Conservation (phyloP, 2,113 vertebrate genomes). For the Gallinago paraguaiae region DNA sequence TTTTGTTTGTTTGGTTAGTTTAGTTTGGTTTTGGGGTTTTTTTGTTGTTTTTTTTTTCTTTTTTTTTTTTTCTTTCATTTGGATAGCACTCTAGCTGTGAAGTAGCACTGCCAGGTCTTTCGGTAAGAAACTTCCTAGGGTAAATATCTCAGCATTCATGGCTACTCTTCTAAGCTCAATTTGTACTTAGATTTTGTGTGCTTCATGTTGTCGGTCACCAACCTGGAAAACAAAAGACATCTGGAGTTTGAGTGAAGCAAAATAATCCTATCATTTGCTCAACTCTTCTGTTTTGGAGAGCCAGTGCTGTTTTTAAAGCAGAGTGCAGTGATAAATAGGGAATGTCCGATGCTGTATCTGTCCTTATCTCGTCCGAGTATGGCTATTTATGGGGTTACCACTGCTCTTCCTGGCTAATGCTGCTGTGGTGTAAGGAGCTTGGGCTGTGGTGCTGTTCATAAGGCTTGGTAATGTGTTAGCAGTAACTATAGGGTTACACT, state of each 20-base stretch:
- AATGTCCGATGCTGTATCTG: neutral
- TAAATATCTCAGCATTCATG: neutral
- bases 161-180: neutral
- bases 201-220: neutral
- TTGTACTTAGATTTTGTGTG: neutral
- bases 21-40: no score
- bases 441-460: neutral
- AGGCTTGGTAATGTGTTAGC: neutral
- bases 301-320: neutral
- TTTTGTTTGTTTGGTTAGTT: no score
- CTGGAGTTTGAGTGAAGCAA: neutral
- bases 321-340: neutral
- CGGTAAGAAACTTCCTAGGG: fast-evolving
- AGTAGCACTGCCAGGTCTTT: neutral
- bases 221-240: neutral
- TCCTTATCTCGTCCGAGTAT: neutral
- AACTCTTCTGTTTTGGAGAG: neutral
- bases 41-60: neutral
- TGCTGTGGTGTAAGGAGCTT: neutral
- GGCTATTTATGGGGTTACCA: neutral
- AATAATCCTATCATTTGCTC: neutral
- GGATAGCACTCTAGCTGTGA: neutral
- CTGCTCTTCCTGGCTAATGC: neutral
- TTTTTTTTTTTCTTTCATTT: neutral
- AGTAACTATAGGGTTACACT: neutral